A percentile compares a stretch with the other conserved stretches of the same genome.
phyloP scores from a whole-genome alignment of 2,888 invertebrate species.

The Trissolcus japonicus region DNA sequence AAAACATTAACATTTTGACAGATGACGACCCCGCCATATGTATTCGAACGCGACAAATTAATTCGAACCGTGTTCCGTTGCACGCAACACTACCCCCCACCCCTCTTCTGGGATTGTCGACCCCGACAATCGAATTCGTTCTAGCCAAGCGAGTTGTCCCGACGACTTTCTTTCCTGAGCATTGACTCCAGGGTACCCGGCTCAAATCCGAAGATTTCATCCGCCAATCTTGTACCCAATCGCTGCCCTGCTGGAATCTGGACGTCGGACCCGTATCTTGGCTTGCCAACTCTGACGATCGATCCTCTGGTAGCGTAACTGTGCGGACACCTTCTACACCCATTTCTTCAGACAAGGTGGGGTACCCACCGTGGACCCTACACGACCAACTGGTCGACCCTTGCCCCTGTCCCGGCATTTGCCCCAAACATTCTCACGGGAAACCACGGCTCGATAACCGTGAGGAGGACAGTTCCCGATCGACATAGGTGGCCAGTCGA shows the following conservation, averaged over 20 bases:
- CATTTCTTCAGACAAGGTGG: background rate
- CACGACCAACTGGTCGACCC: conserved; percentile 2
- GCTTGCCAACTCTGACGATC: background rate
- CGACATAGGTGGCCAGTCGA: conserved; percentile 1
- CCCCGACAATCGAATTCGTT: background rate
- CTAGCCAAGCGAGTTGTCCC: background rate
- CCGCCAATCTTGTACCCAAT: conserved; percentile 1
- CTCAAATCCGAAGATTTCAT: background rate
- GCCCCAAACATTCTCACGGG: background rate
- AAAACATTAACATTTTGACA: too few relatives aligned
- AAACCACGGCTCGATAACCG: conserved; percentile 2
- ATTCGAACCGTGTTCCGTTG: too few relatives aligned
- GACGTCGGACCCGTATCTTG: conserved; percentile 5
- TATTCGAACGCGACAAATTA: too few relatives aligned
- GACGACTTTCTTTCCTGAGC: conserved; percentile 4
- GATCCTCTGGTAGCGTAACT: background rate
- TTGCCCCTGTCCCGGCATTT: too few relatives aligned
- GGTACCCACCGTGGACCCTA: conserved; percentile 6
- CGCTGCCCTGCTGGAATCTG: background rate
- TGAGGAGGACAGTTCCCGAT: conserved; percentile 5
- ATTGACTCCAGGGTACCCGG: conserved; percentile 4
- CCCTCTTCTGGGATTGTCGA: too few relatives aligned
- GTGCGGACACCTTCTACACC: background rate
- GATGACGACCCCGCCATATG: too few relatives aligned
- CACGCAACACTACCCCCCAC: too few relatives aligned